phyloP scores from a whole-genome alignment of 2,888 invertebrate genomes.

The Steromphala cineraria region DNA sequence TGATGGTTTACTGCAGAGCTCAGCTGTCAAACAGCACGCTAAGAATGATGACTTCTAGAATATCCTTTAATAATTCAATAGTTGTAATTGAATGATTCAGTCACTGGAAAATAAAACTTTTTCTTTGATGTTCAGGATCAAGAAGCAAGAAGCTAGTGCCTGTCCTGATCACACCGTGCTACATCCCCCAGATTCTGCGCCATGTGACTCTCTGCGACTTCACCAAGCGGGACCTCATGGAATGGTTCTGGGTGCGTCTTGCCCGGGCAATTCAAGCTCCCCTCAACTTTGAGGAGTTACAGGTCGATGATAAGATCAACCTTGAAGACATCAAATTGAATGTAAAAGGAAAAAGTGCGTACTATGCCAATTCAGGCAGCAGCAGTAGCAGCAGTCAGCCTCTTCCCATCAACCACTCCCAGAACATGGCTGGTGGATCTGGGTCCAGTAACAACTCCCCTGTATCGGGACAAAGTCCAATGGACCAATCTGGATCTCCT shows the following conservation, averaged over 20 bases:
- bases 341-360: background rate
- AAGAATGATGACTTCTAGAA: too few relatives aligned
- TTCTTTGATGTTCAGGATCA: slow-evolving; percentile 54
- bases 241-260: slow-evolving; percentile 84
- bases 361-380: background rate
- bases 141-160: slow-evolving; percentile 68
- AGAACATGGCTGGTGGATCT: background rate
- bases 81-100: too few relatives aligned
- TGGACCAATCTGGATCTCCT: background rate
- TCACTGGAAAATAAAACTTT: background rate
- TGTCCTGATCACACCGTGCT: slow-evolving; percentile 55
- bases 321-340: background rate
- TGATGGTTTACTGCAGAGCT: too few relatives aligned
- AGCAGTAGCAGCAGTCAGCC: background rate
- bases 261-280: slow-evolving; percentile 89
- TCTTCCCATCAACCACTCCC: background rate
- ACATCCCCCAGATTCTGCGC: slow-evolving; percentile 57
- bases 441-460: too few relatives aligned
- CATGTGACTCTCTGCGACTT: slow-evolving; percentile 64
- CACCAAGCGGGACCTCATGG: slow-evolving; percentile 57
- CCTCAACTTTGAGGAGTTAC: slow-evolving; percentile 72
- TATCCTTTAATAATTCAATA: too few relatives aligned
- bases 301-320: background rate
- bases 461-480: background rate
- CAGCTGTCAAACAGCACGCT: too few relatives aligned